A percentile compares a stretch with the other conserved stretches of the same genome.
Conservation (phyloP, 2,797 vertebrate species). For the Alosa sapidissima region DNA sequence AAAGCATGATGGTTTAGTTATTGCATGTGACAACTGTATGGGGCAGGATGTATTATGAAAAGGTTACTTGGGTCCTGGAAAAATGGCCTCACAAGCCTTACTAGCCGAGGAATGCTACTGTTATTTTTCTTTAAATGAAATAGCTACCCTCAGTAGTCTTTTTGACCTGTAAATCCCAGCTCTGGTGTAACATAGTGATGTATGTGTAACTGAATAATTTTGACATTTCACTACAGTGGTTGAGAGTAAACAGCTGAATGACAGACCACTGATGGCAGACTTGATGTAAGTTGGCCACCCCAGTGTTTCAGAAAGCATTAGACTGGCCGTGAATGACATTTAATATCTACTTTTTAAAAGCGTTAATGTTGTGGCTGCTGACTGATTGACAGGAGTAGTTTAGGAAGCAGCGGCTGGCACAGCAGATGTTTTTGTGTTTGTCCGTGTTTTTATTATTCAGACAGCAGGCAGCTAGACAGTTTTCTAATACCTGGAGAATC, state of each 20-base stretch:
- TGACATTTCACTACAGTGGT: constrained; percentile 7
- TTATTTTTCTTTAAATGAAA: not conserved
- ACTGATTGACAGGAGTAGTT: not conserved
- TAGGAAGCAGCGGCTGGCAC: not conserved
- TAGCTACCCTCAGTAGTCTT: not conserved
- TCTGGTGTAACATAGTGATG: not conserved
- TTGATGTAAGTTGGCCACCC: not conserved
- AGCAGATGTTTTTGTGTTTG: not conserved
- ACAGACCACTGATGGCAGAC: not conserved
- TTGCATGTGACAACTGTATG: not conserved
- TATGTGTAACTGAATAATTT: not conserved
- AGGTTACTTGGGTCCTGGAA: not conserved
- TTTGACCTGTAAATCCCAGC: not conserved
- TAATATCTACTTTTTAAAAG: not conserved
- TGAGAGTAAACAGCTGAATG: not conserved
- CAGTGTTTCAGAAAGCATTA: not conserved
- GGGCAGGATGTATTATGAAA: not conserved
- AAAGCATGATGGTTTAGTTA: not conserved
- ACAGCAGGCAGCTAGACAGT: not conserved
- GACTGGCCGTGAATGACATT: not conserved
- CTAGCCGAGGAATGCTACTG: not conserved
- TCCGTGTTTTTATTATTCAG: not conserved
- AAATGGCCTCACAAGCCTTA: not conserved
- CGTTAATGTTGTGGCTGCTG: not conserved
- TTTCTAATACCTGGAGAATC: not conserved